Base-by-base conservation (phyloP, 2,888 invertebrate species). In the Nudaria mundana region DNA sequence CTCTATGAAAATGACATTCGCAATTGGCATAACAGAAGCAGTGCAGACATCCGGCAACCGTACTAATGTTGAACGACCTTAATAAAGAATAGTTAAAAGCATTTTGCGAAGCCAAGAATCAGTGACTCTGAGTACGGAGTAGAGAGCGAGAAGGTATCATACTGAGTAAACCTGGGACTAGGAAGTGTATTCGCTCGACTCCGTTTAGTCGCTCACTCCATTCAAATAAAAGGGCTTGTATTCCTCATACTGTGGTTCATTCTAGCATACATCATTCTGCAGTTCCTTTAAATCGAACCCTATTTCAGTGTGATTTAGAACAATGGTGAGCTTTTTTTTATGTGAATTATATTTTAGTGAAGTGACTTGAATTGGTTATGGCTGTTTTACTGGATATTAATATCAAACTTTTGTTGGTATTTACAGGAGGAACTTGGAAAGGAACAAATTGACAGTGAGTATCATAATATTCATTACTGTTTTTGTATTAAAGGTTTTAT, bases 391-490 rank as follows among this genome's bases (percentile, higher is more conserved):
- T 25, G 29, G 48, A 33, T 38, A 66, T 47, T 40, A 38, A 44
- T 39, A 7, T 22, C 63, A 58, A n/a, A 24, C 62, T 54, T 66
- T 54, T 56, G 54, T 64, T 67, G 60, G 46, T 62, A 50, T 63
- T 92, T 90, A 54, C 89, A 94, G 93, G 94, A 94, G 63, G 95
- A 94, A 76, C 91, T 95, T 50, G 91, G 90, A 66, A 94, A 94
- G 81, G 95, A 95, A 64, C 95, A 95, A 88, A 91, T 94, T 63
- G 91, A 81, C 64, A 91, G 95, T 95, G 86, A 93, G 94, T 93
- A 69, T 55, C 18, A 14, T 39, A 31, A 10, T 30, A 4, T 11
- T 16, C 12, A 18, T 31, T 12, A 2, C 10, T 11, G 10, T 2
- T 24, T 24, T 5, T 23, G 8, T 23, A 3, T n/a, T 2, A 23